Evolutionary conservation across 1,140 invertebrate species (phyloP).

Genomic region (Stenopsyche tienmushanensis): DNA sequence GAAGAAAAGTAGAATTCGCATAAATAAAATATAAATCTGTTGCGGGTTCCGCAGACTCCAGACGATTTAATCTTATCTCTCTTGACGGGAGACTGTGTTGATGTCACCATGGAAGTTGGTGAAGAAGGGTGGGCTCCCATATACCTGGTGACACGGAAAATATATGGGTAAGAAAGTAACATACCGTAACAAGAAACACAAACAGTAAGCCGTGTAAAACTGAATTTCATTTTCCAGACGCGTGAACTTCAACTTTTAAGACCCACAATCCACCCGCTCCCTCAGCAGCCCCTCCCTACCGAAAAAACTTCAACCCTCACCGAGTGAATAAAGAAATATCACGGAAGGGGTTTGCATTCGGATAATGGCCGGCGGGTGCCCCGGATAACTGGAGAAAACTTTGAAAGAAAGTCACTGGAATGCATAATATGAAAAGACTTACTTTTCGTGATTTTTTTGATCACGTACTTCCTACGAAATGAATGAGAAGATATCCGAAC

Average conservation of each 20-base stretch:
- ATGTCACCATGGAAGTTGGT: not conserved
- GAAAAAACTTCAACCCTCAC: not conserved
- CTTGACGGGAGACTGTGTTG: conserved; percentile 9
- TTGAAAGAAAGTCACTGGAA: conserved; percentile 7
- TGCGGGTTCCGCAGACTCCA: conserved; percentile 4
- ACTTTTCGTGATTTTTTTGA: not conserved
- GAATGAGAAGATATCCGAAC: no score
- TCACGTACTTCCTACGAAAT: no score
- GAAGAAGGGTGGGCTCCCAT: not conserved
- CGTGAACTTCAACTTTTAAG: conserved; percentile 20
- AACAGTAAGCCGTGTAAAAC: conserved; percentile 20
- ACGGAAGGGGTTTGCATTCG: not conserved
- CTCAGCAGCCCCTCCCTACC: no score
- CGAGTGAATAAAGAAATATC: not conserved
- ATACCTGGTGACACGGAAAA: conserved; percentile 30
- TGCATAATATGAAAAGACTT: conserved; percentile 12
- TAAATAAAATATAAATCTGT: conserved; percentile 21
- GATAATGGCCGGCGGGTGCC: conserved; percentile 2
- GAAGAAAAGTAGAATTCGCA: conserved; percentile 13
- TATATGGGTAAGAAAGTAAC: conserved; percentile 2
- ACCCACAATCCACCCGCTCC: not conserved
- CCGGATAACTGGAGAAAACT: conserved; percentile 9
- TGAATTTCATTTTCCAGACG: conserved; percentile 34
- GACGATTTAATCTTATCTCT: conserved; percentile 23
- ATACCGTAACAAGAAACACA: conserved; percentile 7